Percentiles rank a stretch among this genome's conserved stretches.
Conservation (phyloP, 2,797 vertebrate genomes). For the Tinamus major region DNA sequence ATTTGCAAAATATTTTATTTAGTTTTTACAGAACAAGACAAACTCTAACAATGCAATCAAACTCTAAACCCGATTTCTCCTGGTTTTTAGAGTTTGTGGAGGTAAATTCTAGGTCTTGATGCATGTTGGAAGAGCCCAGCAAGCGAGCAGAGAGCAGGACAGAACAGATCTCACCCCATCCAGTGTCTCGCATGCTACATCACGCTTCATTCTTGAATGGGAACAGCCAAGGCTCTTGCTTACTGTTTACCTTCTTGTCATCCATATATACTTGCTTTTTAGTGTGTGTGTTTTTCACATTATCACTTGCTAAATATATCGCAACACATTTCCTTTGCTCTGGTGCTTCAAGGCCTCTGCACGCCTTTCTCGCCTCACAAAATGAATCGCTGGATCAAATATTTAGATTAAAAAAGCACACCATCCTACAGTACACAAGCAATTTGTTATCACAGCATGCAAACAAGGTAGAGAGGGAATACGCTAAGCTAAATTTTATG, state of each 20-base stretch:
- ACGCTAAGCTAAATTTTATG: slow-evolving; percentile 73
- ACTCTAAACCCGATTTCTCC: not conserved
- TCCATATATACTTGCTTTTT: not conserved
- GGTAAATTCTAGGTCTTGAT: not conserved
- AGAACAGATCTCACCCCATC: not conserved
- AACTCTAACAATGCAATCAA: not conserved
- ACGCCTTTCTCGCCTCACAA: slow-evolving; percentile 6
- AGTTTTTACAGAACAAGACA: not conserved
- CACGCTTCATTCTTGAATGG: not conserved
- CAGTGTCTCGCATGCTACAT: not conserved
- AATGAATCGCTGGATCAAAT: slow-evolving; percentile 49
- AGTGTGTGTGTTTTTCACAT: not conserved
- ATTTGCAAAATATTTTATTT: not conserved
- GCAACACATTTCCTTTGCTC: slow-evolving; percentile 27
- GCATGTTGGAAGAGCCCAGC: no score
- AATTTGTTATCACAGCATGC: slow-evolving; percentile 64
- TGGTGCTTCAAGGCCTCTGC: slow-evolving; percentile 34
- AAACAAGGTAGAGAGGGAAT: slow-evolving; percentile 69
- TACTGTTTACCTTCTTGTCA: slow-evolving; percentile 2
- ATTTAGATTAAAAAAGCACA: slow-evolving; percentile 46
- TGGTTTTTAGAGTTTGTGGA: slow-evolving; percentile 17
- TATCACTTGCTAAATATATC: slow-evolving; percentile 45
- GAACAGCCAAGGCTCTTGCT: slow-evolving; percentile 31
- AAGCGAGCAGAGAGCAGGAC: not conserved
- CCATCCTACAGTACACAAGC: slow-evolving; percentile 47